Conservation (phyloP, 2,113 vertebrate genomes). For the Daboia siamensis region DNA sequence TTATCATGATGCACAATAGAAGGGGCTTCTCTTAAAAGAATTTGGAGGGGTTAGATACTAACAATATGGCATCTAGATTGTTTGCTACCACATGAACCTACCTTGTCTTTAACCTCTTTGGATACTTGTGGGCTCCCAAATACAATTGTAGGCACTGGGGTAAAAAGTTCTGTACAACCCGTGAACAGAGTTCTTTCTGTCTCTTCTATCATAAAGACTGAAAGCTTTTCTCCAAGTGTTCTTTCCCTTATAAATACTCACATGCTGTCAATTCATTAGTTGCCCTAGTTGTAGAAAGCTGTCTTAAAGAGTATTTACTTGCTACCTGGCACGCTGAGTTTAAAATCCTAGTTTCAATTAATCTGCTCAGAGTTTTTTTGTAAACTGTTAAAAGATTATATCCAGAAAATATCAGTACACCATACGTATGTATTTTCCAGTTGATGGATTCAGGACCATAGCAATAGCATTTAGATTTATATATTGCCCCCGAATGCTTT, state of each 20-base stretch:
- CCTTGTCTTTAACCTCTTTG: not conserved
- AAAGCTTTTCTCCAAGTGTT: not conserved
- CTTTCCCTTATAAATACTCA: not conserved
- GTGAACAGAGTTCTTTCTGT: not conserved
- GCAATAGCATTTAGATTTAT: not conserved
- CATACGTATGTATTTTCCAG: not conserved
- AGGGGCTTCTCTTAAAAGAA: not conserved
- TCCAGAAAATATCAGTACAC: not conserved
- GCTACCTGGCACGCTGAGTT: not conserved
- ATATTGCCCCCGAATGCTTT: not conserved
- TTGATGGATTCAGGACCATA: not conserved
- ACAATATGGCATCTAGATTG: not conserved
- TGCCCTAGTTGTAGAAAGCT: not conserved
- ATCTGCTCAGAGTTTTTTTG: not conserved
- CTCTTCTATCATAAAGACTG: not conserved
- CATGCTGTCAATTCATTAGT: not conserved
- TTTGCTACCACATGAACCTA: not conserved
- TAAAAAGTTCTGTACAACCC: not conserved
- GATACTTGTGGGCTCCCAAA: not conserved
- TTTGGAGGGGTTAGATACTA: not conserved
- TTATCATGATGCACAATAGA: not conserved
- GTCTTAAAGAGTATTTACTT: not conserved
- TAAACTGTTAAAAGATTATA: not conserved
- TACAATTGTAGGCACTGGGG: not conserved
- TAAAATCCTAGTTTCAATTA: not conserved